Evolutionary conservation across 2,797 vertebrate species (phyloP).

Genomic region (Chelon labrosus): DNA sequence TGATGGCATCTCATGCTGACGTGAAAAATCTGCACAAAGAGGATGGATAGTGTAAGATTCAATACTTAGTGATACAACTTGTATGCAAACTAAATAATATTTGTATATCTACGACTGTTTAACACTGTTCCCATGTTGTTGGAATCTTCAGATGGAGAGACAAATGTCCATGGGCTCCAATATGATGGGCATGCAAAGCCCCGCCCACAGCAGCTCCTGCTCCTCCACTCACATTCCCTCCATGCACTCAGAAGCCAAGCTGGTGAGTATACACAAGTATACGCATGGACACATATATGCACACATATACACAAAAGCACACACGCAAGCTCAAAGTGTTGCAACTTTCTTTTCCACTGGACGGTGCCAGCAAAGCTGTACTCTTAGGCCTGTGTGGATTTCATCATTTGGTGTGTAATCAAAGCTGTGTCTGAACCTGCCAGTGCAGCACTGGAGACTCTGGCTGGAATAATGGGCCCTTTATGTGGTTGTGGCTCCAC

Average conservation of each 20-base stretch:
- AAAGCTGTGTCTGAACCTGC: slow-evolving; percentile 83
- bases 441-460: slow-evolving; percentile 77
- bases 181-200: slow-evolving; percentile 98
- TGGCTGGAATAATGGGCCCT: slow-evolving; percentile 81
- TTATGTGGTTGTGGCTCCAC: slow-evolving; percentile 79
- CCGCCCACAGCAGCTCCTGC: slow-evolving; percentile 93
- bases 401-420: slow-evolving; percentile 84
- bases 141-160: slow-evolving; percentile 93
- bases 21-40: background rate
- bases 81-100: background rate
- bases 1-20: slow-evolving; percentile 4
- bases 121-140: slow-evolving; percentile 44
- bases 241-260: slow-evolving; percentile 99
- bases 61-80: background rate
- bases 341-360: slow-evolving; percentile 87
- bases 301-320: slow-evolving; percentile 35
- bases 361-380: slow-evolving; percentile 78
- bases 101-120: slow-evolving; percentile 1
- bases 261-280: slow-evolving; percentile 88
- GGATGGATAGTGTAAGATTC: background rate
- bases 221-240: slow-evolving; percentile 96
- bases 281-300: slow-evolving; percentile 41
- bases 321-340: slow-evolving; percentile 59
- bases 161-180: slow-evolving; percentile 98
- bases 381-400: slow-evolving; percentile 82